Percentiles rank a stretch among this genome's conserved stretches.
Conservation (phyloP, 2,797 vertebrate genomes). For the Aulostomus chinensis region DNA sequence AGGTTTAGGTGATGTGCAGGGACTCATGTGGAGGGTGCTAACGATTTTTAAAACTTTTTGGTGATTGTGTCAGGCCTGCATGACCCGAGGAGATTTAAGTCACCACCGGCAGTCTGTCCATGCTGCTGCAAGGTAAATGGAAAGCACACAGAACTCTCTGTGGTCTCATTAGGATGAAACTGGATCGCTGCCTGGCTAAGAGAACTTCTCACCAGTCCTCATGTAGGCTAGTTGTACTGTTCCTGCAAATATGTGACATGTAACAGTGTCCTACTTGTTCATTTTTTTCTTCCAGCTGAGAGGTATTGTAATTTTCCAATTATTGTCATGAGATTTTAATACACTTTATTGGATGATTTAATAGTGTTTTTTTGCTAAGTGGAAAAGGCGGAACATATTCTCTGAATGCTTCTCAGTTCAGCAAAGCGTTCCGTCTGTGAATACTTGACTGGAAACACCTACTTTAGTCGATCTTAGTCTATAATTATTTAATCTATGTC, state of each 20-base stretch:
- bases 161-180: slow-evolving; percentile 19
- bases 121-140: slow-evolving; percentile 72
- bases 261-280: not conserved
- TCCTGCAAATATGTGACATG: slow-evolving; percentile 12
- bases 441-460: too few species aligned
- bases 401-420: too few species aligned
- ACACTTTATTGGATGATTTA: too few species aligned
- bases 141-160: not conserved
- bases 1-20: slow-evolving; percentile 54
- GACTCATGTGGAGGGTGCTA: slow-evolving; percentile 41
- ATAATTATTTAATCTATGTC: not conserved
- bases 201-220: not conserved
- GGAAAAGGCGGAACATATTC: too few species aligned
- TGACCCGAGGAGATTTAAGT: slow-evolving; percentile 69
- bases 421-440: too few species aligned
- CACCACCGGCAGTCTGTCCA: slow-evolving; percentile 70
- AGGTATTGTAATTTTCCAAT: slow-evolving; percentile 30
- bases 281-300: slow-evolving; percentile 16
- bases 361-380: too few species aligned
- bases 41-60: slow-evolving; percentile 65
- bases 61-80: slow-evolving; percentile 49
- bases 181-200: not conserved
- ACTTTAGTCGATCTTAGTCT: too few species aligned
- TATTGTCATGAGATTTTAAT: too few species aligned
- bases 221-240: not conserved